Evolutionary conservation across 2,797 vertebrate species (phyloP).

Genomic region (Gobio occitaniae): DNA sequence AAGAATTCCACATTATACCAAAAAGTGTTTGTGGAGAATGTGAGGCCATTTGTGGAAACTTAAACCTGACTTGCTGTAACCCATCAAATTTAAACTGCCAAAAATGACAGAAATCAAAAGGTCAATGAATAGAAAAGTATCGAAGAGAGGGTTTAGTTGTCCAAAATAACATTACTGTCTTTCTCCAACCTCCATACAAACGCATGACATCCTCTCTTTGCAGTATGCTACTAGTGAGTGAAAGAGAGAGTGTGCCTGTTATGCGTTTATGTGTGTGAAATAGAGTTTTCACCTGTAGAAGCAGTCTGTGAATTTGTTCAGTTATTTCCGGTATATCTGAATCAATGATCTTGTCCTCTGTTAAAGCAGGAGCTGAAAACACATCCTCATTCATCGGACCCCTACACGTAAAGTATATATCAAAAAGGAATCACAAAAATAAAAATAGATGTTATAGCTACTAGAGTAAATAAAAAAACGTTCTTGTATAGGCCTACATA

Average conservation of each 20-base stretch:
- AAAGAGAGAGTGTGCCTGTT: background rate
- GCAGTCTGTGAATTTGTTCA: conserved; percentile 90
- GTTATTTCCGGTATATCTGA: conserved; percentile 88
- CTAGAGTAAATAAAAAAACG: background rate
- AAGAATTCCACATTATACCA: background rate
- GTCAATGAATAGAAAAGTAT: background rate
- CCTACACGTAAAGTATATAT: conserved; percentile 70
- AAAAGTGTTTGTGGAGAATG: background rate
- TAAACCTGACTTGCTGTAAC: background rate
- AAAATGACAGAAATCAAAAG: background rate
- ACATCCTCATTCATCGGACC: conserved; percentile 94
- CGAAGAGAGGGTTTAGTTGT: background rate
- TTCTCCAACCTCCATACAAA: background rate
- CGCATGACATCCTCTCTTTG: background rate
- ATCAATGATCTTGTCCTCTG: conserved; percentile 80
- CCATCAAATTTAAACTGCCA: background rate
- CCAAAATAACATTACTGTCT: background rate
- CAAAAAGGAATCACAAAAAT: background rate
- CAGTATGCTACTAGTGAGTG: background rate
- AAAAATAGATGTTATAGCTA: conserved; percentile 35
- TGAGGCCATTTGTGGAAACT: background rate
- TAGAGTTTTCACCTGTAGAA: conserved; percentile 85
- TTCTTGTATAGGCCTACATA: background rate
- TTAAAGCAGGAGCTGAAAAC: conserved; percentile 76
- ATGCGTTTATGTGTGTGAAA: conserved; percentile 7